Percentiles rank a stretch among this genome's conserved stretches.
Evolutionary conservation across 2,113 vertebrate species (phyloP).

Genomic region (Myanophis thanlyinensis): DNA sequence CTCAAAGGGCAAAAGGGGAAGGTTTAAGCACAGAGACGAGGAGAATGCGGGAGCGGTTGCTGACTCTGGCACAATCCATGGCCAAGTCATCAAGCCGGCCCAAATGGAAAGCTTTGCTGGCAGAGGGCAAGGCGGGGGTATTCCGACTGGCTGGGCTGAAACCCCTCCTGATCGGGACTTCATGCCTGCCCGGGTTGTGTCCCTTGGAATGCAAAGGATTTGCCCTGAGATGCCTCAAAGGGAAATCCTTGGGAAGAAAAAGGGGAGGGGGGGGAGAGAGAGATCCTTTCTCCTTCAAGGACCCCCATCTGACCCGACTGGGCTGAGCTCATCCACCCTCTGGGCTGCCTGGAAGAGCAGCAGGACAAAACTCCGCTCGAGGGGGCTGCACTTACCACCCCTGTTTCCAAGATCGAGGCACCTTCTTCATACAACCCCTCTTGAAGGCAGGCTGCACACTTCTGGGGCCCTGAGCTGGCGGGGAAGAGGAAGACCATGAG

Average conservation of each 20-base stretch:
- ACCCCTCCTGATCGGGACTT: background rate
- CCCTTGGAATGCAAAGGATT: background rate
- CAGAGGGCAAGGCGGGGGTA: background rate
- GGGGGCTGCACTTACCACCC: constrained; percentile 78
- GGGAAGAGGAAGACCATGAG: background rate
- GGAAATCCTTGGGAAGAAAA: background rate
- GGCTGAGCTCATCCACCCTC: background rate
- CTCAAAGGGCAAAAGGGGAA: constrained; percentile 54
- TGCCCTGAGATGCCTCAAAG: background rate
- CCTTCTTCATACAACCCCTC: constrained; percentile 91
- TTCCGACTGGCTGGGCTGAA: background rate
- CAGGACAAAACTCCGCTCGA: background rate
- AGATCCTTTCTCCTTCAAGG: background rate
- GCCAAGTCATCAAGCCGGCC: background rate
- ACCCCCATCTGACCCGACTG: background rate
- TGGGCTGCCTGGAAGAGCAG: background rate
- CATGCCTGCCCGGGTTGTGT: background rate
- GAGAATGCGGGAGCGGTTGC: background rate
- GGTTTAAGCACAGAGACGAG: background rate
- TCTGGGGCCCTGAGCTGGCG: constrained; percentile 84
- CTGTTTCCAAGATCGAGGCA: constrained; percentile 82
- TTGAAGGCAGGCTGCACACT: constrained; percentile 85
- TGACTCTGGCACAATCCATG: background rate
- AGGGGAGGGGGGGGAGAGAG: background rate
- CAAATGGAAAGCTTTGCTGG: background rate